Conservation (phyloP, 2,797 vertebrate species). For the Mormyrus proboscirostris region DNA sequence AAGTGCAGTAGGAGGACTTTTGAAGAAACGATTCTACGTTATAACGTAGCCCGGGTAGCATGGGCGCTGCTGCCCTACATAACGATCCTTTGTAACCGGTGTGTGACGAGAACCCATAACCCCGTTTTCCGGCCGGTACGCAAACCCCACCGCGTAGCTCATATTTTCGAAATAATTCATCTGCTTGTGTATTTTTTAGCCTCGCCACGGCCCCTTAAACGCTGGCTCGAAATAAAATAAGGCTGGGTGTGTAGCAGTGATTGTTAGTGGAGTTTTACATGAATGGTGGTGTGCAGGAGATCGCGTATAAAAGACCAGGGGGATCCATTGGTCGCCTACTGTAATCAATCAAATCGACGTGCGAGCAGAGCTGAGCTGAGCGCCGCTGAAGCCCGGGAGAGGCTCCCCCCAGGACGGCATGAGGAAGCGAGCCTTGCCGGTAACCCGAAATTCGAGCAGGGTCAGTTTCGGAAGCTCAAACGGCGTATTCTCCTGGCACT, state of each 20-base stretch:
- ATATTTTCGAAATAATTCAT: not conserved
- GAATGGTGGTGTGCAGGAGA: slow-evolving; percentile 45
- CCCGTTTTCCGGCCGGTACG: not conserved
- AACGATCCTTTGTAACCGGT: slow-evolving; percentile 13
- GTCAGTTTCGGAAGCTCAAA: not conserved
- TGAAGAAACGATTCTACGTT: slow-evolving; percentile 22
- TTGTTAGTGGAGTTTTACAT: slow-evolving; percentile 26
- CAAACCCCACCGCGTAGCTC: slow-evolving; percentile 7
- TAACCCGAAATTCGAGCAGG: not conserved
- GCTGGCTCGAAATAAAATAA: slow-evolving; percentile 1
- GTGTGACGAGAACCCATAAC: not conserved
- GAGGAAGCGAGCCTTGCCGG: slow-evolving; percentile 12
- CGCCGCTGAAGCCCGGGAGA: slow-evolving; percentile 45
- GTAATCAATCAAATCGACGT: slow-evolving; percentile 64
- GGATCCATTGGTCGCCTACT: slow-evolving; percentile 61
- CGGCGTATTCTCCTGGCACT: not conserved
- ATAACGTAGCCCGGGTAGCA: slow-evolving; percentile 12
- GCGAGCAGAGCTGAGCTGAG: slow-evolving; percentile 37
- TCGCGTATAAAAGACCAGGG: slow-evolving; percentile 57
- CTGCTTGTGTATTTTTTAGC: not conserved
- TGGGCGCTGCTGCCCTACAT: not conserved
- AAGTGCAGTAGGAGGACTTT: slow-evolving; percentile 23
- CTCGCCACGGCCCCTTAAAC: not conserved
- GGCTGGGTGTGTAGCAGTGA: slow-evolving; percentile 35
- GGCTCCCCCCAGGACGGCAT: slow-evolving; percentile 37